phyloP scores from a whole-genome alignment of 2,797 vertebrate genomes.

The Poeciliopsis infans region DNA sequence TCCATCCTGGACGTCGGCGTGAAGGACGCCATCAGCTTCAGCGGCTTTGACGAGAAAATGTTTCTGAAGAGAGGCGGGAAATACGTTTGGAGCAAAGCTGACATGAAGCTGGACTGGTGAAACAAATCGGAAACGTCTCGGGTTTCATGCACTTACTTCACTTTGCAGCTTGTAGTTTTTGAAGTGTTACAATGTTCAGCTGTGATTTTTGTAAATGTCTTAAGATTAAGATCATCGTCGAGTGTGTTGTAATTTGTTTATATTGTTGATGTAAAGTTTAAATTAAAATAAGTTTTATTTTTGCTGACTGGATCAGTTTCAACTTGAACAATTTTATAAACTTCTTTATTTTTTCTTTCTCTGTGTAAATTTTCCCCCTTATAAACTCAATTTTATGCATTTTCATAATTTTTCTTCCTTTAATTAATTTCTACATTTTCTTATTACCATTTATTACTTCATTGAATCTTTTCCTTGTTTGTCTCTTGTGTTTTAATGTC shows the following conservation, averaged over 20 bases:
- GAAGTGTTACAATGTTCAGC: neutral
- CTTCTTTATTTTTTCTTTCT: neutral
- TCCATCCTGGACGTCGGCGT: slow-evolving; percentile 94
- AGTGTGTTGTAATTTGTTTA: neutral
- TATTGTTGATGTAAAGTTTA: neutral
- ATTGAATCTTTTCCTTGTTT: neutral
- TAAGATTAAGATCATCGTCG: neutral
- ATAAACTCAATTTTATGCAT: neutral
- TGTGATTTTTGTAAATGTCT: neutral
- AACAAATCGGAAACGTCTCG: slow-evolving; percentile 18
- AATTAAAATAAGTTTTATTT: neutral
- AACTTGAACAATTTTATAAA: neutral
- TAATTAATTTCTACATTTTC: neutral
- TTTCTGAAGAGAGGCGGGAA: slow-evolving; percentile 92
- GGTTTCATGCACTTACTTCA: neutral
- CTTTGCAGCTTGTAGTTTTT: neutral
- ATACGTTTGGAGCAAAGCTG: slow-evolving; percentile 94
- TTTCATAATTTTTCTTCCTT: neutral
- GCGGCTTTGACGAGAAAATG: slow-evolving; percentile 95
- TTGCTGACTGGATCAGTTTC: neutral
- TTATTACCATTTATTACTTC: neutral
- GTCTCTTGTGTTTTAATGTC: neutral
- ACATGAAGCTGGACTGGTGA: slow-evolving; percentile 95
- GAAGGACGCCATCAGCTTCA: slow-evolving; percentile 88
- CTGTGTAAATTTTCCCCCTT: neutral